Conservation (phyloP, 2,888 invertebrate genomes). For the Serrognathus titanus region DNA sequence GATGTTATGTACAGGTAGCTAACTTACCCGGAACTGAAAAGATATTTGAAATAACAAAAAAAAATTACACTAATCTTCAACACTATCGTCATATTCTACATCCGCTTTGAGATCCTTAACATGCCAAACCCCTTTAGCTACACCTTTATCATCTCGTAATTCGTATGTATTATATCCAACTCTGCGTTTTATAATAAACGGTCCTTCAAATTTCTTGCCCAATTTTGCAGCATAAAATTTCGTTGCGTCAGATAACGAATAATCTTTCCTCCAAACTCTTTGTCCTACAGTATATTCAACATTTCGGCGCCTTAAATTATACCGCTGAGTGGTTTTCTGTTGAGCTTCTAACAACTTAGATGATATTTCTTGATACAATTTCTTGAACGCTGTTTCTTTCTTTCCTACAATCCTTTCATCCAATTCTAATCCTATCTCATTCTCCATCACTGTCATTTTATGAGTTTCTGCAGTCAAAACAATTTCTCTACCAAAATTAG, state of each 20-base stretch:
- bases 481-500: slow-evolving; percentile 19
- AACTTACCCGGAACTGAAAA: too few species aligned
- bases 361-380: slow-evolving; percentile 20
- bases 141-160: background rate
- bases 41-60: too few species aligned
- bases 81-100: too few species aligned
- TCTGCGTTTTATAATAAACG: slow-evolving; percentile 8
- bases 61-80: too few species aligned
- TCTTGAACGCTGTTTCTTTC: background rate
- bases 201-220: slow-evolving; percentile 21
- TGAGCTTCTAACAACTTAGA: background rate
- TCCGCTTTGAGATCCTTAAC: background rate
- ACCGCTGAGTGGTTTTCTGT: too few species aligned
- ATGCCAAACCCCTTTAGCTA: background rate
- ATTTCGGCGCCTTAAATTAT: background rate
- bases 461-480: slow-evolving; percentile 4
- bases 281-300: slow-evolving; percentile 11
- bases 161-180: background rate
- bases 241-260: slow-evolving; percentile 21
- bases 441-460: background rate
- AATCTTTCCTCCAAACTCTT: slow-evolving; percentile 18
- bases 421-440: background rate
- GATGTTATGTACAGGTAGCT: too few species aligned
- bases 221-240: slow-evolving; percentile 26
- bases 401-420: background rate